These are phyloP conservation scores for Orussus abietinus DNA, from an alignment of 1,140 invertebrate species.

Conservation along the genomic window DNA sequence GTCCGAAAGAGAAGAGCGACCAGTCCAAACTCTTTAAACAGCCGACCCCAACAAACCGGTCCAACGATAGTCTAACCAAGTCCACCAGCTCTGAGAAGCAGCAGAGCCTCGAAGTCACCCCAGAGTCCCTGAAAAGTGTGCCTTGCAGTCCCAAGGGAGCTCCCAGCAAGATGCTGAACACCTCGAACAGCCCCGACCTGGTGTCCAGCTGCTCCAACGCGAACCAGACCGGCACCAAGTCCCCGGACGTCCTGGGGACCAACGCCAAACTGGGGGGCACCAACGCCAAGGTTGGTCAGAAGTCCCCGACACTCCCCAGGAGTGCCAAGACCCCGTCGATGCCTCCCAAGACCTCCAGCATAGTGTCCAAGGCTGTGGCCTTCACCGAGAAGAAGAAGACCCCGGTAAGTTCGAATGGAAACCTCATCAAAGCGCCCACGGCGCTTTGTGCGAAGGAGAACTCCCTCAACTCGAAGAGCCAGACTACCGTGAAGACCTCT, in stretches of 20 bases:
- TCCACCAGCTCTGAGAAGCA: conserved; percentile 18
- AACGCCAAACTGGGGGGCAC: too few species aligned
- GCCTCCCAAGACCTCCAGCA: conserved; percentile 29
- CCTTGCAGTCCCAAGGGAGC: conserved; percentile 35
- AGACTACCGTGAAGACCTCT: conserved; percentile 33
- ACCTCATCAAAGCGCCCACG: conserved; percentile 29
- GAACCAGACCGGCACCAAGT: conserved; percentile 48
- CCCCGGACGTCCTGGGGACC: conserved; percentile 57
- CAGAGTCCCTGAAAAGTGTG: conserved; percentile 30
- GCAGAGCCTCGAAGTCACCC: conserved; percentile 17
- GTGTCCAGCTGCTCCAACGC: conserved; percentile 62
- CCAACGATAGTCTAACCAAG: conserved; percentile 22
- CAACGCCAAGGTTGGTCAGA: conserved; percentile 29
- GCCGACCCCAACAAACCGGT: not conserved
- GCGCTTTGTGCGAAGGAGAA: conserved; percentile 30
- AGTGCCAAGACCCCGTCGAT: conserved; percentile 23
- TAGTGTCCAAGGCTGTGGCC: conserved; percentile 27
- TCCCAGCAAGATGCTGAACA: conserved; percentile 22
- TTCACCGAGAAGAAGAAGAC: conserved; percentile 39
- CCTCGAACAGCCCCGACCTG: conserved; percentile 63
- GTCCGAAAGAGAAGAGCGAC: conserved; percentile 20
- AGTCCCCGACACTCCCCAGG: conserved; percentile 18
- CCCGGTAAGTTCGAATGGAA: conserved; percentile 30
- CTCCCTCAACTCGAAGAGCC: conserved; percentile 24
- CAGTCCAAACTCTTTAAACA: conserved; percentile 13